phyloP scores from a whole-genome alignment of 37 sponge, comb jelly and placozoan genomes.

The Dysidea cf. avara region DNA sequence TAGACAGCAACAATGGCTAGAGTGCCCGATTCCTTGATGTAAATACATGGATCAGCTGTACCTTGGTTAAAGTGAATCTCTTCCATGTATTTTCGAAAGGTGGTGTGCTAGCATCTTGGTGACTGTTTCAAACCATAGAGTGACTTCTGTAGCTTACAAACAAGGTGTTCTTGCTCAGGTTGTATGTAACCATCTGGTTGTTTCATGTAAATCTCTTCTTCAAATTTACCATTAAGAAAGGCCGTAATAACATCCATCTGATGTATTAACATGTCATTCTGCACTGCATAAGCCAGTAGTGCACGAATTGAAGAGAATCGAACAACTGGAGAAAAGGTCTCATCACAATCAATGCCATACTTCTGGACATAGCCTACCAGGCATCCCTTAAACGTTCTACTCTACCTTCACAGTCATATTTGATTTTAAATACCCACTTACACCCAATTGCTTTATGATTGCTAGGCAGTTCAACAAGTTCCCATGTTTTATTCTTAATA shows the following conservation, averaged over 20 bases:
- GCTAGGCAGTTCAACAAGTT: not conserved
- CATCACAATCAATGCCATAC: conserved; percentile 18
- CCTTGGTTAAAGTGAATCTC: not conserved
- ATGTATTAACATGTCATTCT: not conserved
- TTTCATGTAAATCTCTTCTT: conserved; percentile 18
- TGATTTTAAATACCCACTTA: conserved; percentile 15
- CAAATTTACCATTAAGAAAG: conserved; percentile 1
- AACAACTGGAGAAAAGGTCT: conserved; percentile 20
- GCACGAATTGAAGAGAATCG: conserved; percentile 22
- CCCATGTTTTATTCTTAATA: not conserved
- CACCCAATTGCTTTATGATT: not conserved
- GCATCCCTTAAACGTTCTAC: not conserved
- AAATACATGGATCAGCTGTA: conserved; percentile 35
- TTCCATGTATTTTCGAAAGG: not conserved
- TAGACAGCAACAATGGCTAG: conserved; percentile 28
- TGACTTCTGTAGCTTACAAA: not conserved
- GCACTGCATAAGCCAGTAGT: not conserved
- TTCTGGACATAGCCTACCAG: conserved; percentile 15
- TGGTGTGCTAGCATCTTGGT: not conserved
- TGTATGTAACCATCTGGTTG: not conserved
- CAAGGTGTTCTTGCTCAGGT: no score
- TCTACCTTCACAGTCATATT: not conserved
- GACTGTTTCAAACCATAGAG: conserved; percentile 13
- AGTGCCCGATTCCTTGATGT: not conserved
- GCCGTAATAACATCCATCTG: conserved; percentile 18